A percentile compares a stretch with the other conserved stretches of the same genome.
Evolutionary conservation across 2,888 invertebrate genomes (phyloP).

Genomic region (Protula sp.): DNA sequence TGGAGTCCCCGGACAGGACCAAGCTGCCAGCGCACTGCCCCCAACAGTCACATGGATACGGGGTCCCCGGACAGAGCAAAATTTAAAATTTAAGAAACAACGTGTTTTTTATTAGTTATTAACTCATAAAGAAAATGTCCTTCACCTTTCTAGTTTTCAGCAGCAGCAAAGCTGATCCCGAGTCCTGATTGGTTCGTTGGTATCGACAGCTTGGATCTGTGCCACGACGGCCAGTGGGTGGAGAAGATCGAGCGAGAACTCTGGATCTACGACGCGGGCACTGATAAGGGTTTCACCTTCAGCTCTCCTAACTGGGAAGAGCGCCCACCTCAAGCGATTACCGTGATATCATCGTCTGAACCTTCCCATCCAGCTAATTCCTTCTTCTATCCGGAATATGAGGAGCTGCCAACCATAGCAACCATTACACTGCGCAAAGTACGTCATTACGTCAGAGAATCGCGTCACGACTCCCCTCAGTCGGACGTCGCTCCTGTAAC

Average conservation of each 20-base stretch:
- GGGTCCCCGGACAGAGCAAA: too few relatives aligned
- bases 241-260: conserved; percentile 85
- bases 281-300: conserved; percentile 92
- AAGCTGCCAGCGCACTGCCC: too few relatives aligned
- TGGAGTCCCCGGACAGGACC: too few relatives aligned
- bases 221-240: conserved; percentile 78
- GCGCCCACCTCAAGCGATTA: conserved; percentile 80
- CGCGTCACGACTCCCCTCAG: too few relatives aligned
- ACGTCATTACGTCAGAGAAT: too few relatives aligned
- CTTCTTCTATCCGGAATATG: conserved; percentile 85
- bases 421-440: too few relatives aligned
- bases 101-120: too few relatives aligned
- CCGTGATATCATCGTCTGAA: conserved; percentile 79
- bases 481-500: too few relatives aligned
- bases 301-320: conserved; percentile 96
- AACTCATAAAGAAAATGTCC: not conserved
- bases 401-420: too few relatives aligned
- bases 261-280: conserved; percentile 87
- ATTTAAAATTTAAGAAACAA: too few relatives aligned
- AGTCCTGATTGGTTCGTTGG: conserved; percentile 93
- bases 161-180: conserved; percentile 84
- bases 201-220: conserved; percentile 83
- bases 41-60: too few relatives aligned
- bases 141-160: conserved; percentile 67
- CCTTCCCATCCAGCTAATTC: conserved; percentile 90